Base-by-base conservation (phyloP, 2,888 invertebrate genomes). In the Lycia hirtaria region DNA sequence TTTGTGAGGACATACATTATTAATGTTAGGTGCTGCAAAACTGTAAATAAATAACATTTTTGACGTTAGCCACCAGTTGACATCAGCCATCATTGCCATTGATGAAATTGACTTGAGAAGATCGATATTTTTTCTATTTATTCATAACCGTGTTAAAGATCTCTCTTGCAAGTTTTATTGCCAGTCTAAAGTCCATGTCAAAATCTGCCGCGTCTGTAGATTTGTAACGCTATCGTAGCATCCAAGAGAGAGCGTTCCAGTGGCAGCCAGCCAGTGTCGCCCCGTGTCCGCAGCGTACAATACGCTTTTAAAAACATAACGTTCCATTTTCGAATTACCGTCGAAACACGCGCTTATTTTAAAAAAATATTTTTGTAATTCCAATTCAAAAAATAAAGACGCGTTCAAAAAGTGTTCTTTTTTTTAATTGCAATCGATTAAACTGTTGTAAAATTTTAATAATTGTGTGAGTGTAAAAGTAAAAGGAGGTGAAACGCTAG, bases 401-500 rank as follows among this genome's bases (percentile, higher is more conserved):
- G 14, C 47, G 35, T 64, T 65, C 30, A 38, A 48, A 56, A 44
- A 57, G 64, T 71, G 65, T 28, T 53, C 44, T 60, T 35, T 54
- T 60, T 52, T 40, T 57, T 69, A 64, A 62, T 69, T 67, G 71
- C 79, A 74, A 73, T 19, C 19, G 1, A 7, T 68, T 70, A 72
- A 68, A 64, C 20, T 10, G 22, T 44, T 12, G 5, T 15, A 33
- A 12, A 26, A 33, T 41, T 22, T 38, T 43, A 40, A 37, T 24
- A 32, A 28, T 56, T 51, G 60, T 63, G 60, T 43, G 56, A 48
- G 63, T 63, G 63, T 47, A 63, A 72, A 86, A 86, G 84, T 83
- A 87, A 86, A 87, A 87, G 85, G 85, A 83, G 82, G 86, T 85
- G 86, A 83, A 79, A 81, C 80, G 69, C 63, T 80, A 76, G 70